These are phyloP conservation scores for Syngnathus scovelli DNA, from an alignment of 2,113 vertebrate genomes.

Conservation along the genomic window DNA sequence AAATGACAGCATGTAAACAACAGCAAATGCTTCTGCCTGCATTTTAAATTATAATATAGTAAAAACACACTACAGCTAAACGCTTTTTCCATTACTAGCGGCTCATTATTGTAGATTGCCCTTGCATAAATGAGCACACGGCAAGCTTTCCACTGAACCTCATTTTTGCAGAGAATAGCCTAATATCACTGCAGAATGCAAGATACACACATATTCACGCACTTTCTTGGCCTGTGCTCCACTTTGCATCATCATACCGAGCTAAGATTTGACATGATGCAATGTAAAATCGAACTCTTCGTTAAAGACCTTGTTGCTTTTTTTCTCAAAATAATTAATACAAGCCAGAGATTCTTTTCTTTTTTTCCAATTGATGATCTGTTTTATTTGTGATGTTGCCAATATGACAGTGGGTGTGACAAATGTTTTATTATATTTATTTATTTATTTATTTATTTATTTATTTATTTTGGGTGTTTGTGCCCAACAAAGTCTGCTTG, in stretches of 20 bases:
- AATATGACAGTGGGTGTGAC: background rate
- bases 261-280: background rate
- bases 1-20: conserved; percentile 26
- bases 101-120: conserved; percentile 29
- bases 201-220: background rate
- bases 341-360: no score
- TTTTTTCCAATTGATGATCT: no score
- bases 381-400: background rate
- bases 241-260: background rate
- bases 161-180: conserved; percentile 21
- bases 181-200: background rate
- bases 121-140: conserved; percentile 34
- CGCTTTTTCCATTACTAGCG: conserved; percentile 28
- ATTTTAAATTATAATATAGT: conserved; percentile 14
- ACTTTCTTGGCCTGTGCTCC: background rate
- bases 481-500: background rate
- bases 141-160: conserved; percentile 31
- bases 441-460: background rate
- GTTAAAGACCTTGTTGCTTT: no score
- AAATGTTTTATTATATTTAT: background rate
- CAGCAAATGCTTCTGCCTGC: conserved; percentile 25
- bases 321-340: no score
- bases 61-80: conserved; percentile 17
- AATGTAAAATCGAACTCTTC: background rate
- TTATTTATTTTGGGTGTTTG: background rate